These are phyloP conservation scores for Orthonevra nobilis DNA, from an alignment of 2,888 invertebrate genomes.

Conservation along the genomic window DNA sequence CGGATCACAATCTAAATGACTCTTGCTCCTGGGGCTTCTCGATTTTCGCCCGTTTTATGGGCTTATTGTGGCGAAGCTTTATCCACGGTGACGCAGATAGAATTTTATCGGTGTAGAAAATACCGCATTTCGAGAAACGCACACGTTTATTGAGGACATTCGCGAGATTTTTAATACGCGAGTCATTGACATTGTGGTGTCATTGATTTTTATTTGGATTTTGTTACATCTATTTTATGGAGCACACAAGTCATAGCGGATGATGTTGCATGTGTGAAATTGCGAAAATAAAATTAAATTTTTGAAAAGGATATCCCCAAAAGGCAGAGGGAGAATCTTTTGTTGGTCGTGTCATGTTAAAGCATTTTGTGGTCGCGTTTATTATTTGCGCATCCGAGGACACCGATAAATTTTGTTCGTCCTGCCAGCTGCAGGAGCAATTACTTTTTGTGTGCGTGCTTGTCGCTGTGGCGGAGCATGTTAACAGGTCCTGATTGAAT, in stretches of 20 bases:
- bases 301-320: slow-evolving; percentile 5
- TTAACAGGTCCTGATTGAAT: slow-evolving; percentile 38
- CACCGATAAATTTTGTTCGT: slow-evolving; percentile 41
- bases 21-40: slow-evolving; percentile 4
- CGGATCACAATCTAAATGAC: slow-evolving; percentile 50
- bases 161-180: slow-evolving; percentile 16
- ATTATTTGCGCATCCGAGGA: slow-evolving; percentile 46
- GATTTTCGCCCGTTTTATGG: not conserved
- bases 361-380: slow-evolving; percentile 18
- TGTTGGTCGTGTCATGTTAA: slow-evolving; percentile 20
- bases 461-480: not conserved
- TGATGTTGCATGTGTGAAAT: too few species aligned
- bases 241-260: too few species aligned
- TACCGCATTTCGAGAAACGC: slow-evolving; percentile 21
- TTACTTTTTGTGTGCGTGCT: slow-evolving; percentile 2
- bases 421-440: slow-evolving; percentile 33
- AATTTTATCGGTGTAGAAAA: slow-evolving; percentile 7
- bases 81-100: slow-evolving; percentile 25
- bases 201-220: slow-evolving; percentile 6
- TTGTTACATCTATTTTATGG: too few species aligned
- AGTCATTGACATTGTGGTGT: not conserved
- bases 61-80: slow-evolving; percentile 4
- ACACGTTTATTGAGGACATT: slow-evolving; percentile 38
- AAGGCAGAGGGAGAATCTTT: slow-evolving; percentile 23
- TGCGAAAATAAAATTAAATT: slow-evolving; percentile 23